These are phyloP conservation scores for Pyrrhia umbra DNA, from an alignment of 2,888 invertebrate species.

Conservation along the genomic window DNA sequence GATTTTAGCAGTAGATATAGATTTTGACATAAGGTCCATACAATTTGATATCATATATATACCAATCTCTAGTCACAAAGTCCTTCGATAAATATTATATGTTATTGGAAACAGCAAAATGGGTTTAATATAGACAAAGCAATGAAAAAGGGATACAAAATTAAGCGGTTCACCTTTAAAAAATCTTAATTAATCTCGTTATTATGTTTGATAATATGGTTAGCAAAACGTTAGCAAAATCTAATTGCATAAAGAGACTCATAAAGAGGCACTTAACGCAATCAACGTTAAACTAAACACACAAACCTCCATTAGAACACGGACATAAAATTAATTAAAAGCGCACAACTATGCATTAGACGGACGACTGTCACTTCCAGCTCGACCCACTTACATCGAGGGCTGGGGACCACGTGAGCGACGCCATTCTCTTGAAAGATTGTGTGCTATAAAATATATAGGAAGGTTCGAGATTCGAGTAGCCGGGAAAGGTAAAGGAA, in stretches of 20 bases:
- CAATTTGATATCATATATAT: too few species aligned
- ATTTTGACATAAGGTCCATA: too few species aligned
- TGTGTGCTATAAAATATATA: conserved; percentile 34
- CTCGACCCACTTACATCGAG: conserved; percentile 73
- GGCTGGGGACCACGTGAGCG: conserved; percentile 62
- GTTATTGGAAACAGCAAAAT: too few species aligned
- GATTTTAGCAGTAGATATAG: too few species aligned
- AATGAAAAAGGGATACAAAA: too few species aligned
- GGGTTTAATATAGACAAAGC: too few species aligned
- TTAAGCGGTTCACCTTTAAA: too few species aligned
- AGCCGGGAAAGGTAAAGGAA: conserved; percentile 3
- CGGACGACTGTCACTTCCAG: conserved; percentile 77
- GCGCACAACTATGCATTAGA: conserved; percentile 67
- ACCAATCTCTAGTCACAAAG: too few species aligned
- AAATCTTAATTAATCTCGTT: too few species aligned
- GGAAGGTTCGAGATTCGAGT: conserved; percentile 20
- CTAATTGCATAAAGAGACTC: neutral
- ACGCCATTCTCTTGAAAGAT: conserved; percentile 59
- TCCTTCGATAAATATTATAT: too few species aligned
- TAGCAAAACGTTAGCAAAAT: neutral
- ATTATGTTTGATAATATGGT: too few species aligned
- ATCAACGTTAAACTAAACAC: conserved; percentile 9
- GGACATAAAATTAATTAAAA: conserved; percentile 75
- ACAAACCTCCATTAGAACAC: conserved; percentile 25
- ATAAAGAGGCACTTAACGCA: neutral